Evolutionary conservation across 1,140 invertebrate genomes (phyloP), one percentile per base, ranked within the genome.

Genomic region (Probaryconus sp.): DNA sequence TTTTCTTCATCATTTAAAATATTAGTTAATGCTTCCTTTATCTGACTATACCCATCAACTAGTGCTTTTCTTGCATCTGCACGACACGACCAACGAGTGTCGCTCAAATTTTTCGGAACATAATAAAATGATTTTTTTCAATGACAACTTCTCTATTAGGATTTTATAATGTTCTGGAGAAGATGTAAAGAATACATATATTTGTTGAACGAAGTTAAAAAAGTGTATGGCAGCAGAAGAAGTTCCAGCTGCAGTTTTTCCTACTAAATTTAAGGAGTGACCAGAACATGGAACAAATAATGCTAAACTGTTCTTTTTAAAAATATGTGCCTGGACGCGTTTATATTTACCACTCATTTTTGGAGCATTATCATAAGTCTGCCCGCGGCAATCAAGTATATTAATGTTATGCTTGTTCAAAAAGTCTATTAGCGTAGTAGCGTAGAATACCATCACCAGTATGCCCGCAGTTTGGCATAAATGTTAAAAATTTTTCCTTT

Each of bases 401-500:
- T 73, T 17, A 14, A 67, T 37, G 5, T 10, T 21, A 33, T 38
- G 2, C 10, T 60, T 16, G n/a, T 61, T 7, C 6, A 63, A 24
- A 40, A 73, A 47, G 5, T 63, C 1, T 10, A 63, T 40, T 3
- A 74, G 18, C 14, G 55, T 50, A 21, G 30, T 33, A 38, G 48
- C 48, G n/a, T n/a, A n/a, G n/a, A 16, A 63, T 48, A 14, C 30
- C 72, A 30, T 6, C 11, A n/a, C 50, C 58, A 9, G 38, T 75
- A 20, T 75, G 56, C 18, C 64, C 64, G 40, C 42, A 51, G 42
- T 75, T 69, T 5, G 56, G 42, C 26, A 75, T 17, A 64, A 69
- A 68, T 13, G 42, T 79, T 5, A 81, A 45, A 70, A 81, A 83
- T 48, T 72, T 55, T 74, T 81, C 77, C 55, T 51, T 37, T 45